Conservation (phyloP, 2,797 vertebrate species). For the Microhierax caerulescens region DNA sequence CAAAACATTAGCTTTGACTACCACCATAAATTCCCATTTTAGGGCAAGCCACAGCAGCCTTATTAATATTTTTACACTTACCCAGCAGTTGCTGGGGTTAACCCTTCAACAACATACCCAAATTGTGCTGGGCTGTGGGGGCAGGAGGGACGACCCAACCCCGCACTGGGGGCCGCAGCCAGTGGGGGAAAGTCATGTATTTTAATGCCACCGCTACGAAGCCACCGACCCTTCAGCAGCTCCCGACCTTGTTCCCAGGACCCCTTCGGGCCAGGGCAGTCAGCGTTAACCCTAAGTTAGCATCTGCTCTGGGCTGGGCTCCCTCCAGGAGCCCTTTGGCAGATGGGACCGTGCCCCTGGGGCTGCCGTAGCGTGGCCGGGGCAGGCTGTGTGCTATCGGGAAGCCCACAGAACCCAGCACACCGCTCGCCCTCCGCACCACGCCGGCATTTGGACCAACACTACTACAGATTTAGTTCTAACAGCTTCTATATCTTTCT, state of each 20-base stretch:
- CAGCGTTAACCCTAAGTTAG: fast-evolving
- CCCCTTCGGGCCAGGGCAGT: background rate
- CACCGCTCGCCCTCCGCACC: background rate
- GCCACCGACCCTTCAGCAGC: background rate
- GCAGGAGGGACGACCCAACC: background rate
- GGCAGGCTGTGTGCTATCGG: background rate
- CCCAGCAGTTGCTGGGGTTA: background rate
- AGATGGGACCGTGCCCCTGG: background rate
- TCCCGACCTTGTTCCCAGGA: background rate
- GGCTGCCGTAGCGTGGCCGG: fast-evolving
- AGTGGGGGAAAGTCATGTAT: fast-evolving
- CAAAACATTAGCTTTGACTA: slow-evolving; percentile 58
- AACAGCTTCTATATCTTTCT: slow-evolving; percentile 17
- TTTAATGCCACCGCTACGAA: background rate
- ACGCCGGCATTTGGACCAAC: fast-evolving
- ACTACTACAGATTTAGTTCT: background rate
- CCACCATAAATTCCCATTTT: slow-evolving; percentile 61
- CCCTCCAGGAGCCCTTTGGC: background rate
- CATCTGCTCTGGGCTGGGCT: background rate
- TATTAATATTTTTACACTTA: slow-evolving; percentile 63
- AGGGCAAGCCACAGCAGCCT: background rate
- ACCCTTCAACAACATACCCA: background rate
- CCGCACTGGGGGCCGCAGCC: background rate
- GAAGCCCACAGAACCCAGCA: background rate
- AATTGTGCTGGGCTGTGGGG: background rate